These are phyloP conservation scores for Alloscopus bannaensis DNA, from an alignment of 2,888 invertebrate species.

Conservation along the genomic window DNA sequence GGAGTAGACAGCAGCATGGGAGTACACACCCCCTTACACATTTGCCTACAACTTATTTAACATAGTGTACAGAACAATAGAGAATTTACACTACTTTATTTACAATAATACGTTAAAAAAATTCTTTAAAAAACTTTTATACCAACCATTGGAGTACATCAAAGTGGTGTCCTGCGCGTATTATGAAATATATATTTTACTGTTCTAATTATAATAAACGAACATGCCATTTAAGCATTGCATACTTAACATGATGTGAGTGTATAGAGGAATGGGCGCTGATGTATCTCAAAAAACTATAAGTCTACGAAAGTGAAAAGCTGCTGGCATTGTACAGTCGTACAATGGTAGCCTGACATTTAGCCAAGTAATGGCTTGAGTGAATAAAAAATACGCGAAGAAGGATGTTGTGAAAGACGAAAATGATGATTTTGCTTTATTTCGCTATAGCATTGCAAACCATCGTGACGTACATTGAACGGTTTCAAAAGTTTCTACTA, in stretches of 20 bases:
- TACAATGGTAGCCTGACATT: slow-evolving; percentile 17
- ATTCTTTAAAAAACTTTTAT: slow-evolving; percentile 39
- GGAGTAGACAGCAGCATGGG: slow-evolving; percentile 84
- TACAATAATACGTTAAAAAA: background rate
- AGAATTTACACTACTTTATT: background rate
- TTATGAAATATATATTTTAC: slow-evolving; percentile 19
- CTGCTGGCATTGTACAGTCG: background rate
- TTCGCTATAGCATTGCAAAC: slow-evolving; percentile 5
- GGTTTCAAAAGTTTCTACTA: background rate
- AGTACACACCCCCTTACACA: slow-evolving; percentile 94
- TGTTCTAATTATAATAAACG: slow-evolving; percentile 19
- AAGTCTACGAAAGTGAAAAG: background rate
- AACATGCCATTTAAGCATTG: slow-evolving; percentile 15
- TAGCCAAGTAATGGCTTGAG: slow-evolving; percentile 23
- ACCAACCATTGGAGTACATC: slow-evolving; percentile 12
- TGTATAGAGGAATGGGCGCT: slow-evolving; percentile 6
- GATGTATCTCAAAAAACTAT: slow-evolving; percentile 9
- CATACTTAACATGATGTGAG: background rate
- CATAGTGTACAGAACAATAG: slow-evolving; percentile 33
- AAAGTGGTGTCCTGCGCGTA: too few species aligned
- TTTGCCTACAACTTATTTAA: slow-evolving; percentile 78
- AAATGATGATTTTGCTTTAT: background rate
- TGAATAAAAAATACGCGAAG: slow-evolving; percentile 25
- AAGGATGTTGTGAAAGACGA: slow-evolving; percentile 6
- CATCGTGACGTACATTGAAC: slow-evolving; percentile 16